Evolutionary conservation across 2,888 invertebrate species (phyloP), one percentile per base, ranked within the genome.

Genomic region (Trichopria drosophilae): DNA sequence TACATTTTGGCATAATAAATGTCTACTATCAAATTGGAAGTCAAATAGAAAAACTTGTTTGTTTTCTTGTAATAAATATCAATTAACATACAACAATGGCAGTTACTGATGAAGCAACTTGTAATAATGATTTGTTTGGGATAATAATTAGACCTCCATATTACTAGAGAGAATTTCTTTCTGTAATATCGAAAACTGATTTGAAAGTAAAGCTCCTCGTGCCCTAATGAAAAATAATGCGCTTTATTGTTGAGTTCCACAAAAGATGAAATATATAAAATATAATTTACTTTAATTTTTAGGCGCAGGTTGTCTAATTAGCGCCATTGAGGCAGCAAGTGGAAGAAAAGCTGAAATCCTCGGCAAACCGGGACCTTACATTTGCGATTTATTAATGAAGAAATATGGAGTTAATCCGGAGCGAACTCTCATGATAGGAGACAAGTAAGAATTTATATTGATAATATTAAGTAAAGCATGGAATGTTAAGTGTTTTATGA

Each of bases 381-480:
- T 96, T 58, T 86, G 89, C 62, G 87, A 93, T 60, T 80, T 82
- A 48, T 73, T 88, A 32, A 78, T 84, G 6, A 82, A 85, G 49
- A 81, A 85, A 7, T 85, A 87, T 72, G 83, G 85, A n/a, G 80
- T 96, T 43, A 81, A 89, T 69, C 90, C 94, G 1, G 78, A 81
- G 34, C 83, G 90, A 63, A 93, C 94, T 9, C 76, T 95, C 41
- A 93, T 95, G 91, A 87, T 94, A 72, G 95, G 95, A 23, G 94
- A 95, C 74, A 86, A 90, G 82, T 84, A 68, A 67, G 65, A 60
- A 46, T 37, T 20, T 36, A 7, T 20, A 2, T 46, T 45, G 20
- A 16, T 43, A 53, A 20, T 57, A 56, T 42, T 56, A 57, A 39
- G 41, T 29, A 12, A 24, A 24, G 6, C 6, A 9, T 24, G 24